A percentile compares a stretch with the other conserved stretches of the same genome.
These are phyloP conservation scores for Alcis repandata DNA, from an alignment of 2,888 invertebrate genomes.

Conservation along the genomic window DNA sequence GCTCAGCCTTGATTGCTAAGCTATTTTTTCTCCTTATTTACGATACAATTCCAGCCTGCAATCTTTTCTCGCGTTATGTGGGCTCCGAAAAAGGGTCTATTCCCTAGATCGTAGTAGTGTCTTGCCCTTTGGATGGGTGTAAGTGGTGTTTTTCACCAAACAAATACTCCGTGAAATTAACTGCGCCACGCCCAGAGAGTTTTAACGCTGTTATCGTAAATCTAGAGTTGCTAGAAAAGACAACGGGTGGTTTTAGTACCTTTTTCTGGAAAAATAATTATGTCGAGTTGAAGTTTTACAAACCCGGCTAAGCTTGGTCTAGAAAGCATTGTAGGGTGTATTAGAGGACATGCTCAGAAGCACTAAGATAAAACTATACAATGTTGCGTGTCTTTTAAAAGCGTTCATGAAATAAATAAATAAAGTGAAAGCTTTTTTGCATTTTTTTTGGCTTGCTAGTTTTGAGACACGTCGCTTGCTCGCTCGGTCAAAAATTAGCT, in stretches of 20 bases:
- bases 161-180: slow-evolving; percentile 80
- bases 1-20: slow-evolving; percentile 15
- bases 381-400: too few relatives aligned
- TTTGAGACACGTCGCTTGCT: too few relatives aligned
- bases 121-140: slow-evolving; percentile 58
- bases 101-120: slow-evolving; percentile 53
- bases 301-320: too few relatives aligned
- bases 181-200: slow-evolving; percentile 65
- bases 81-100: slow-evolving; percentile 50
- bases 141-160: slow-evolving; percentile 72
- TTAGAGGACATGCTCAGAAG: too few relatives aligned
- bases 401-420: too few relatives aligned
- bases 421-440: too few relatives aligned
- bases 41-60: slow-evolving; percentile 37
- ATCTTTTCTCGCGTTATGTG: slow-evolving; percentile 43
- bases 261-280: background rate
- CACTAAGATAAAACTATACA: too few relatives aligned
- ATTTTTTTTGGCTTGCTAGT: too few relatives aligned
- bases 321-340: too few relatives aligned
- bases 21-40: slow-evolving; percentile 40
- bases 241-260: background rate
- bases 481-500: too few relatives aligned
- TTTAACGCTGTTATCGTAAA: slow-evolving; percentile 48
- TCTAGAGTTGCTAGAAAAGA: slow-evolving; percentile 14
- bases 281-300: background rate